Evolutionary conservation across 2,797 vertebrate species (phyloP), one percentile per base, ranked within the genome.

Genomic region (Phaenicophaeus curvirostris): DNA sequence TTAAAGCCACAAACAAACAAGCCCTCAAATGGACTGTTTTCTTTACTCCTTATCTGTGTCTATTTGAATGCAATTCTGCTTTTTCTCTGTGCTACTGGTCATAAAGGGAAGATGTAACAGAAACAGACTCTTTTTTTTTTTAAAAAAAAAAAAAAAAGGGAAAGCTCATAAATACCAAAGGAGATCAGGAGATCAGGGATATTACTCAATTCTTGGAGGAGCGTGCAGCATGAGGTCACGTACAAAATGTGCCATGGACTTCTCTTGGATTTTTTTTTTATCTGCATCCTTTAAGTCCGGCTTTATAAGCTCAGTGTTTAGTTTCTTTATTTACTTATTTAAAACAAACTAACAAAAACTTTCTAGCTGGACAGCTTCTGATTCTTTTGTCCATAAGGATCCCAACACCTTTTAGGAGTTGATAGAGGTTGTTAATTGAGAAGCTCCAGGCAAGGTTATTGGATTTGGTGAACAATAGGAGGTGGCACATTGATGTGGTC

Each of bases 191-290:
- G 41, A 77, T 87, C 10, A 8, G 65, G 44, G 41, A 14, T 72
- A 66, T 95, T 91, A 66, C 93, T 94, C 73, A 93, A 11, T 91
- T 76, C 89, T 89, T 90, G 84, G 73, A 94, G 62, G 9, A 90
- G 8, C 39, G 19, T 73, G 62, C 88, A 88, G 54, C 44, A 35
- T 81, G 83, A 93, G 15, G 59, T 95, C 90, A 63, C 67, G 72
- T 72, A 72, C 4, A 91, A 93, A 88, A 93, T 8, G 25, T 93
- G 69, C 73, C 42, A 15, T 88, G 83, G 91, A 91, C 51, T 96
- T 86, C 9, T 37, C 39, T 6, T 80, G 76, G 54, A 75, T 84
- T 85, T 87, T 72, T 87, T 72, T 73, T 85, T 57, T 11, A 46
- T 71, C 30, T 78, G 33, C 24, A 37, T 84, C 23, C 37, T 87